Conservation (phyloP, 2,888 invertebrate genomes). For the Nowickia ferox region DNA sequence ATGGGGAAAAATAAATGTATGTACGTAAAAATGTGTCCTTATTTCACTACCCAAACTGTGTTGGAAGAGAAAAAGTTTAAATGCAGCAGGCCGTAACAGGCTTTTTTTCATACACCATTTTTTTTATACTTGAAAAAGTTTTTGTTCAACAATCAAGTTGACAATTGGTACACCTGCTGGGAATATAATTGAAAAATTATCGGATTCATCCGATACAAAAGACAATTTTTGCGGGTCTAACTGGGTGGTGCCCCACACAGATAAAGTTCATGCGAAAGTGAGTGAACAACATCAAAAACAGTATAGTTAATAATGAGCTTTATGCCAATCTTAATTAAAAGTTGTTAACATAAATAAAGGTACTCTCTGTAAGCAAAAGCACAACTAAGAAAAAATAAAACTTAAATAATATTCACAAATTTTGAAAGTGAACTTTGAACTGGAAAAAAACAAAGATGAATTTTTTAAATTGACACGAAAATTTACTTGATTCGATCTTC, state of each 20-base stretch:
- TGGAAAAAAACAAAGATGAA: too few species aligned
- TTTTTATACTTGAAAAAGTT: constrained; percentile 25
- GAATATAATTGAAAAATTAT: constrained; percentile 74
- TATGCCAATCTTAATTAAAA: constrained; percentile 69
- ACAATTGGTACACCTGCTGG: constrained; percentile 67
- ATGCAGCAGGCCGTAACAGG: constrained; percentile 39
- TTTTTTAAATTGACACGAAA: too few species aligned
- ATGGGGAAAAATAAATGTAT: constrained; percentile 1
- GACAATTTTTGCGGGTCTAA: constrained; percentile 62
- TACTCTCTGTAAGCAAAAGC: constrained; percentile 40
- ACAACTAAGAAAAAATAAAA: constrained; percentile 8
- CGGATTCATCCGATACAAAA: constrained; percentile 65
- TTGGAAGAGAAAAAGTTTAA: constrained; percentile 30
- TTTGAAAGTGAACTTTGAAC: too few species aligned
- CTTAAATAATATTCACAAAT: not conserved
- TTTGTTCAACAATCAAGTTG: constrained; percentile 63
- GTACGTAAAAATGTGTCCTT: constrained; percentile 34
- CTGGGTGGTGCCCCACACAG: constrained; percentile 33
- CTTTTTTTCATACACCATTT: constrained; percentile 23
- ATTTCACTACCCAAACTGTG: constrained; percentile 36
- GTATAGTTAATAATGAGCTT: constrained; percentile 70
- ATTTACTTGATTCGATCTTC: too few species aligned
- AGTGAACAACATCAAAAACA: constrained; percentile 24
- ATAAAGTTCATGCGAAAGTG: not conserved
- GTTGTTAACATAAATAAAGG: constrained; percentile 56